A percentile compares a stretch with the other conserved stretches of the same genome.
Evolutionary conservation across 1,140 invertebrate species (phyloP).

Genomic region (Pygmarrhopalites habei): DNA sequence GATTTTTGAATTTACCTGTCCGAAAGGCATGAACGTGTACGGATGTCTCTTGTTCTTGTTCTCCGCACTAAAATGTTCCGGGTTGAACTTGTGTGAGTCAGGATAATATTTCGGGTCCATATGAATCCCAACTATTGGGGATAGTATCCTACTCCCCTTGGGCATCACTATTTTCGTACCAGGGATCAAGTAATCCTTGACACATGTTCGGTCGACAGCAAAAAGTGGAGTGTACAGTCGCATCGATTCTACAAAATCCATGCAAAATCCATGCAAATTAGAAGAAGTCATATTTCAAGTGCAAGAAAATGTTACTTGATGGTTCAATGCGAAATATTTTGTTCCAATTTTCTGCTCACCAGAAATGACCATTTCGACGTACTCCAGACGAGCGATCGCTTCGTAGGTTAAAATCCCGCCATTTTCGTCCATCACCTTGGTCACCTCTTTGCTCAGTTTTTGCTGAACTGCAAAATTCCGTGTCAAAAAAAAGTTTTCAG

Average conservation of each 20-base stretch:
- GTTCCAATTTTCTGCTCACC: too few relatives aligned
- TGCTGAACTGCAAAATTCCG: too few relatives aligned
- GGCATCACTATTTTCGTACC: slow-evolving; percentile 44
- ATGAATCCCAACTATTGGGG: slow-evolving; percentile 53
- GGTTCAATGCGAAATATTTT: too few relatives aligned
- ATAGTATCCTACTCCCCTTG: slow-evolving; percentile 43
- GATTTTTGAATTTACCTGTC: slow-evolving; percentile 39
- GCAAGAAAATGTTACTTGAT: too few relatives aligned
- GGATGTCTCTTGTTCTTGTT: slow-evolving; percentile 41
- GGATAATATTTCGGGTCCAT: slow-evolving; percentile 53
- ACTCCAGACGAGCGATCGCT: too few relatives aligned
- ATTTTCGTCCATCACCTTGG: too few relatives aligned
- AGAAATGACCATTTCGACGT: too few relatives aligned
- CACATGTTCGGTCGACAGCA: slow-evolving; percentile 47
- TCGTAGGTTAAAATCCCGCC: too few relatives aligned
- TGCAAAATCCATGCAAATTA: too few relatives aligned
- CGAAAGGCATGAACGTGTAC: slow-evolving; percentile 47
- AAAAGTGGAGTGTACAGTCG: slow-evolving; percentile 50
- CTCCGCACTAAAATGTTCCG: slow-evolving; percentile 51
- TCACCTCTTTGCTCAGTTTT: too few relatives aligned
- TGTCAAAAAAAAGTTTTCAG: too few relatives aligned
- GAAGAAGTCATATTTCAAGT: too few relatives aligned
- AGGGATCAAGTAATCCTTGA: slow-evolving; percentile 49
- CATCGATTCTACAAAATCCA: slow-evolving; percentile 46
- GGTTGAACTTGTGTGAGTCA: slow-evolving; percentile 53